Percentiles rank a stretch among this genome's conserved stretches.
Conservation (phyloP, 2,888 invertebrate species). For the Lepidocyrtinus sp. region DNA sequence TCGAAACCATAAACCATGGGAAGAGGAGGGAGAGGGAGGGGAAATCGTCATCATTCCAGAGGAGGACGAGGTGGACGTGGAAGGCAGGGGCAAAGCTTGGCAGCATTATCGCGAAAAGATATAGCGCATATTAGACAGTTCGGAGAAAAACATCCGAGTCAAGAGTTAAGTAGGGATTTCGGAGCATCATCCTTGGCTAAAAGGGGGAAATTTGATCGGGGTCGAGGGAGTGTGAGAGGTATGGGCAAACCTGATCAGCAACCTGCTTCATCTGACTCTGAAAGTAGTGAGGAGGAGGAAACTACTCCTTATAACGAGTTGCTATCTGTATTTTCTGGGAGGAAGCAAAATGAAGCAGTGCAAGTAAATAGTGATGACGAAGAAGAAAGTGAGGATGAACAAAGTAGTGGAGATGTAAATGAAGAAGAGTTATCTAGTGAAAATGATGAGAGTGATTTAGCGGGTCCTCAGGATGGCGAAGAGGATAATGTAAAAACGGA, state of each 20-base stretch:
- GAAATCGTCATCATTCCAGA: constrained; percentile 53
- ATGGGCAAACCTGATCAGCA: not conserved
- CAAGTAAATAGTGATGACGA: constrained; percentile 62
- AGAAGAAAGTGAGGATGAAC: constrained; percentile 35
- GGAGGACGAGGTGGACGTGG: constrained; percentile 53
- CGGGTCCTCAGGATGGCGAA: constrained; percentile 20
- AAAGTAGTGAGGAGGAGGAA: constrained; percentile 66
- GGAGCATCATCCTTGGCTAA: constrained; percentile 36
- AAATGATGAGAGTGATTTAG: constrained; percentile 20
- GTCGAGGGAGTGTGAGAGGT: constrained; percentile 4
- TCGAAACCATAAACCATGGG: constrained; percentile 42
- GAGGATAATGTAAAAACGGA: constrained; percentile 73
- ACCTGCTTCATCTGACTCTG: constrained; percentile 36
- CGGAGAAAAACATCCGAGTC: constrained; percentile 69
- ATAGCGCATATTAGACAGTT: constrained; percentile 63
- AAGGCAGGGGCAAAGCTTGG: not conserved
- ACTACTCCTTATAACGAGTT: constrained; percentile 67
- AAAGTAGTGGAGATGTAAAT: constrained; percentile 26
- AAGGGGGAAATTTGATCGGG: constrained; percentile 25
- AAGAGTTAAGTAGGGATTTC: constrained; percentile 60
- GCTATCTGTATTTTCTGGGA: constrained; percentile 59
- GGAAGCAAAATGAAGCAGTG: constrained; percentile 38
- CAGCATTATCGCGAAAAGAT: constrained; percentile 43
- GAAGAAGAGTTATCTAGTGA: constrained; percentile 29
- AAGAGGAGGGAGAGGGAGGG: constrained; percentile 44